Base-by-base conservation (phyloP, 2,797 vertebrate species). In the Manis crassicaudata region DNA sequence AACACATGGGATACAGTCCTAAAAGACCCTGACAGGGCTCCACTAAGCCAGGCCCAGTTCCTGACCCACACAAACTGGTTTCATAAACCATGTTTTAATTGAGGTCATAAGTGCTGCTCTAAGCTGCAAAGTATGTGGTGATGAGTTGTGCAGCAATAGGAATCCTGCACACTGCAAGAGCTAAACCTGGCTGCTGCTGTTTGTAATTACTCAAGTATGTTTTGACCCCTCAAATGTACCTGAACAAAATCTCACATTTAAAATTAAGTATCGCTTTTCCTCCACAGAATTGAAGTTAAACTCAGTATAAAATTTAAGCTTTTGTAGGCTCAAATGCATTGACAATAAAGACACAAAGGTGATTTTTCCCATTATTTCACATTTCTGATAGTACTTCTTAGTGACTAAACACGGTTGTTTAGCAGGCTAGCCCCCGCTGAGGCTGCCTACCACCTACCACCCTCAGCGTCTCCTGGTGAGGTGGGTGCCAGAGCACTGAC, bases 151-250 rank as follows among this genome's bases (percentile, higher is more conserved):
- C 16, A 23, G 56, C 32, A 43, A 23, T 1, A 96, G 10, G 58
- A 62, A 16, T 12, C 50, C 9, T 7, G 3, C 0, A 1, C 0
- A 13, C 1, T 1, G 6, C 2, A 11, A 56, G 70, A 18, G 2
- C 52, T 1, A 3, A 18, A 14, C n/a, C 1, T 2, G 7, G 43
- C 2, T 0, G 23, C 79, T 56, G 4, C 40, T n/a, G 32, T 7
- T 63, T 2, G 27, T 10, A 5, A 17, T 4, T 1, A 35, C 58
- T 40, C 1, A 16, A 12, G 25, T 6, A 27, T 0, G 8, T 20
- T 23, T 9, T 7, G n/a, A 9, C 0, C n/a, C 37, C n/a, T 50
- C 56, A 23, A 9, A 54, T 1, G 3, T 7, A 62, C 73, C 29
- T 3, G 7, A 73, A 40, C 84, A 77, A 68, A 52, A 58, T 6